Base-by-base conservation (phyloP, 2,888 invertebrate genomes). In the Nephrotoma guestfalica region DNA sequence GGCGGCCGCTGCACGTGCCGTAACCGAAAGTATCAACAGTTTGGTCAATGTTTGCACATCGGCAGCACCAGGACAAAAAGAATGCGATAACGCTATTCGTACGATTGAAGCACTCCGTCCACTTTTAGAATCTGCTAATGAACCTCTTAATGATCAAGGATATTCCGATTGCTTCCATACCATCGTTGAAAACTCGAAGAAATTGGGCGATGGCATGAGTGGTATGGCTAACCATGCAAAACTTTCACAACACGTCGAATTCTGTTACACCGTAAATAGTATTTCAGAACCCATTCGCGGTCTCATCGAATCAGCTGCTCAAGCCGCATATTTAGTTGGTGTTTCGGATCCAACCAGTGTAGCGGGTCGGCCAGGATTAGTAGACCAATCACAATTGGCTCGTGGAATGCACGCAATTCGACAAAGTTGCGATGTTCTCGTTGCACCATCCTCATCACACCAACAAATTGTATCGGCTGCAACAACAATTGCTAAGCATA, bases 401-500 rank as follows among this genome's bases (percentile, higher is more conserved):
- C 94, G 98, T 89, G 97, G 98, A 3, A 96, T 97, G 3, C 96
- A 96, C 89, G 97, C 97, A 85, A 99, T 99, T 88, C 96, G 97
- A 87, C 94, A 95, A 88, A 98, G 98, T 0, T 99, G 99, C 90
- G 94, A 94, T 71, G 95, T 94, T 47, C 93, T 98, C 0, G 93
- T 94, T 18, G 96, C 95, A 89, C 93, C 95, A 0, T 92, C 94
- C 87, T 95, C 95, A 86, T 94, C 95, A 83, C 96, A 97, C 89
- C 96, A 96, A 87, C 96, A 96, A 92, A 96, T 98, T 87, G 93
- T 98, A 42, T 95, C 97, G 2, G 98, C 98, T 0, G 96, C 99
- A 0, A 98, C 98, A 0, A 94, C 96, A 88, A 97, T 99, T 86
- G 99, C 99, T 13, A 98, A 98, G 90, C 98, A 99, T 92, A 99